A percentile compares a stretch with the other conserved stretches of the same genome.
phyloP scores from a whole-genome alignment of 1,140 invertebrate species.

The Cardiocondyla obscurior region DNA sequence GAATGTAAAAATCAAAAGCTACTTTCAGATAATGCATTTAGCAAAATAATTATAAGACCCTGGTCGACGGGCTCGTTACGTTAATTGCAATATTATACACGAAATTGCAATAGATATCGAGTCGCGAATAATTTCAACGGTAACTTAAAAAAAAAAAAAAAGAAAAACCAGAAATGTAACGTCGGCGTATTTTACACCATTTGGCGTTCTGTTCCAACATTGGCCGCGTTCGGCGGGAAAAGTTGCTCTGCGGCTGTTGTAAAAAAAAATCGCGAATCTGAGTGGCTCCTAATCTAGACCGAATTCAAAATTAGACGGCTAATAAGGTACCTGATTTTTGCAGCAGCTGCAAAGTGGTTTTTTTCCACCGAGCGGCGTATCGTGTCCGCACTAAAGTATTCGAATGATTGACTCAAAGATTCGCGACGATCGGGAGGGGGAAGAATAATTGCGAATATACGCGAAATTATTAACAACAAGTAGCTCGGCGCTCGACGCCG shows the following conservation, averaged over 20 bases:
- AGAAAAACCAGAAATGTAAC: too few species aligned
- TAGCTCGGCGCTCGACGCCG: background rate
- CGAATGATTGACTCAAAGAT: background rate
- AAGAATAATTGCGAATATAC: background rate
- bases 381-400: too few species aligned
- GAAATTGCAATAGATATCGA: background rate
- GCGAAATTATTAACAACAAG: conserved; percentile 28
- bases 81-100: background rate
- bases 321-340: too few species aligned
- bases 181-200: too few species aligned
- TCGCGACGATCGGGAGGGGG: background rate
- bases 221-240: too few species aligned
- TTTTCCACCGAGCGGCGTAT: too few species aligned
- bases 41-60: background rate
- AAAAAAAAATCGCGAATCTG: too few species aligned
- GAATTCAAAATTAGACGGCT: too few species aligned
- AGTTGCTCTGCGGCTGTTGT: too few species aligned
- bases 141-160: background rate
- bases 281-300: too few species aligned
- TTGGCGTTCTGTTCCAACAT: too few species aligned
- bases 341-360: too few species aligned
- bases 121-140: background rate
- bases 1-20: background rate
- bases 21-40: background rate
- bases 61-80: background rate